Conservation (phyloP, 2,797 vertebrate species). For the Sardinella longiceps region DNA sequence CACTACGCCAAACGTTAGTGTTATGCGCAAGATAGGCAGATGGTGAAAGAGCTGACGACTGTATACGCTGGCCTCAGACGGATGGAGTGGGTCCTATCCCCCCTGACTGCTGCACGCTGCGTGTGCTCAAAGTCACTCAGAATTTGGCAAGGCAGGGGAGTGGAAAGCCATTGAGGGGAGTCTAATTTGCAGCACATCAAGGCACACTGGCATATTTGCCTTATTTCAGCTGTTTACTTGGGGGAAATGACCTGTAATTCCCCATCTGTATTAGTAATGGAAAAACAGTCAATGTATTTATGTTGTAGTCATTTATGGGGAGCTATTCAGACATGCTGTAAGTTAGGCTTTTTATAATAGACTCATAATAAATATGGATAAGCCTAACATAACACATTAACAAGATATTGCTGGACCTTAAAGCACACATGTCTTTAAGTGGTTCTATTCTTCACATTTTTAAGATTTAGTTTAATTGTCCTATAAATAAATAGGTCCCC, state of each 20-base stretch:
- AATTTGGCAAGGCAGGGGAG: conserved; percentile 8
- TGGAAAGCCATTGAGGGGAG: conserved; percentile 3
- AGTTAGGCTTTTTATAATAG: not conserved
- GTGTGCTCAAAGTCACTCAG: conserved; percentile 19
- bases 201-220: not conserved
- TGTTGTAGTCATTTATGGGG: not conserved
- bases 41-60: conserved; percentile 17
- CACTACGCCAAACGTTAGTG: conserved; percentile 4
- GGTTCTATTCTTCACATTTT: not conserved
- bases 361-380: not conserved
- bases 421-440: not conserved
- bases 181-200: not conserved
- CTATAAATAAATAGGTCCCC: not conserved
- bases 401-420: not conserved
- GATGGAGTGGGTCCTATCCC: not conserved
- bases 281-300: not conserved
- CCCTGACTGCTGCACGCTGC: conserved; percentile 17
- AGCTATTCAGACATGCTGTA: not conserved
- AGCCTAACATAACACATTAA: not conserved
- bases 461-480: not conserved
- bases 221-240: not conserved
- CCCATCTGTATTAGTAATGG: not conserved
- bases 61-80: not conserved
- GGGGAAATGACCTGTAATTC: not conserved
- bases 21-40: conserved; percentile 25